Percentiles rank a stretch among this genome's conserved stretches.
Conservation (phyloP, 2,113 vertebrate species). For the human (Homo sapiens) region DNA sequence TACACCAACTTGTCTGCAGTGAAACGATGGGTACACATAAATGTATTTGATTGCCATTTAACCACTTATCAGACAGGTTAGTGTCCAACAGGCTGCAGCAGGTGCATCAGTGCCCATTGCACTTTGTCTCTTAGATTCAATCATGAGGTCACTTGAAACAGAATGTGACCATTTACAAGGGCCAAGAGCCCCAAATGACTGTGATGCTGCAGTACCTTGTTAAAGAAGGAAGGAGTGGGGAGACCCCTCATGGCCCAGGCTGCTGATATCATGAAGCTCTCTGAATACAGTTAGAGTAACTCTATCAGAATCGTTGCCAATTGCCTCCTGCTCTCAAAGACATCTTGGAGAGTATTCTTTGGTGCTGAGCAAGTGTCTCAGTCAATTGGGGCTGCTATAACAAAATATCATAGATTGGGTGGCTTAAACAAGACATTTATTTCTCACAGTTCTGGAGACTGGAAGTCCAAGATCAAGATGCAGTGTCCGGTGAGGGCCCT, state of each 20-base stretch:
- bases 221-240: not conserved
- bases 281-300: not conserved
- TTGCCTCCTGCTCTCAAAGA: not conserved
- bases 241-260: rapidly evolving
- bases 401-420: not conserved
- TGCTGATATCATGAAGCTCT: not conserved
- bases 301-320: not conserved
- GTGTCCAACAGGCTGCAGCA: rapidly evolving
- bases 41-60: not conserved
- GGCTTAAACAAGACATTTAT: not conserved
- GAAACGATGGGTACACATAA: not conserved
- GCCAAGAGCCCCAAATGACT: not conserved
- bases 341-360: not conserved
- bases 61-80: not conserved
- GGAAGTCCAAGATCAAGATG: not conserved
- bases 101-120: rapidly evolving
- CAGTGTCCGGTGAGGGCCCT: not conserved
- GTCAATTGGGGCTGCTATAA: not conserved
- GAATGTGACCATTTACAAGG: not conserved
- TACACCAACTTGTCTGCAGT: not conserved
- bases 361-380: not conserved
- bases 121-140: not conserved
- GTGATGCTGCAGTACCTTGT: not conserved
- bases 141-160: not conserved
- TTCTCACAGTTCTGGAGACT: not conserved